Evolutionary conservation across 2,797 vertebrate species (phyloP), one percentile per base, ranked within the genome.

Genomic region (Neostethus bicornis): DNA sequence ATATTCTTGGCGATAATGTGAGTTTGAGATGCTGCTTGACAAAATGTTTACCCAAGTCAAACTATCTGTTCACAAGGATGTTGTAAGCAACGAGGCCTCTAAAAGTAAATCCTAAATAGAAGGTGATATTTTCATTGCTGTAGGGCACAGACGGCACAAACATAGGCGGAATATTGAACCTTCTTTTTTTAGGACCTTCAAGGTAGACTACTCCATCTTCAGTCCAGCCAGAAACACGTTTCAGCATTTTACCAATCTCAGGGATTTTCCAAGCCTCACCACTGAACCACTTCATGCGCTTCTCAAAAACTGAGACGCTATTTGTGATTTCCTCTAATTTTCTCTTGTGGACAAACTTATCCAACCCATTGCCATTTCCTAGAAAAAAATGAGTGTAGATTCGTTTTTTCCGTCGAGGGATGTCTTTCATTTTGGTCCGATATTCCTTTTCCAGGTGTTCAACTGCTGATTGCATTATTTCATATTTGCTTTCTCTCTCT

Each of bases 31-130:
- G 14, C 10, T 0, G 0, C 32, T 38, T 57, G 44, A n/a, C n/a
- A n/a, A n/a, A n/a, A n/a, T n/a, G n/a, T n/a, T n/a, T n/a, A n/a
- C n/a, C n/a, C n/a, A n/a, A n/a, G n/a, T n/a, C n/a, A 20, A 21
- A 13, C 59, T 87, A 74, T 4, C 34, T 20, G 57, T 68, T 71
- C 16, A 84, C 77, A 37, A 75, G 54, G 5, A 94, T 84, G 63
- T 93, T 79, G 70, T 61, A 90, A 14, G 93, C 94, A 77, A 93
- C 91, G 20, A 89, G 92, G 0, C 94, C 93, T 66, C 75, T 88
- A 25, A 90, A 92, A 1, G 93, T 93, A 28, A 95, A 95, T 1
- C 93, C 94, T 34, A 95, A 58, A 65, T 93, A 93, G 73, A 95
- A 95, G 2, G 88, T 93, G 51, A 95, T 89, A 8, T 94, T 94